Evolutionary conservation across 2,888 invertebrate species (phyloP).

Genomic region (Cryptocephalus moraei): DNA sequence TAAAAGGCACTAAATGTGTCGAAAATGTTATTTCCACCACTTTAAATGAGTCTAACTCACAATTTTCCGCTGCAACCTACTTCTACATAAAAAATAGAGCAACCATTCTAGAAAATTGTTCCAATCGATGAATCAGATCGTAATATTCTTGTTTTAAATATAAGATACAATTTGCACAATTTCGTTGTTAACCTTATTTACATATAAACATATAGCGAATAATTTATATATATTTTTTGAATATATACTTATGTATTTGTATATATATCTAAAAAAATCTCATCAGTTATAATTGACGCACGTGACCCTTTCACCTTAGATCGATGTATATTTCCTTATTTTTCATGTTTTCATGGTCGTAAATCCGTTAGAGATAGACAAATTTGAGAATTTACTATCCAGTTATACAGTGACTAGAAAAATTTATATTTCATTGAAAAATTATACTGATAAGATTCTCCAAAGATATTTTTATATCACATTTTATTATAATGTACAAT

Average conservation of each 20-base stretch:
- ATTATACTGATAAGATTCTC: constrained; percentile 8
- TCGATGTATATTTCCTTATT: no score
- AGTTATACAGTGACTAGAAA: constrained; percentile 13
- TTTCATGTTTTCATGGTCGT: not conserved
- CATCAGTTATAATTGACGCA: constrained; percentile 3
- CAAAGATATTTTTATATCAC: constrained; percentile 13
- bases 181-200: constrained; percentile 18
- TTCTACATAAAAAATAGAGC: no score
- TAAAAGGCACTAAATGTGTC: no score
- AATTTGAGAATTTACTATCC: constrained; percentile 7
- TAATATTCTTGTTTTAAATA: not conserved
- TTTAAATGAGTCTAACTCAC: not conserved
- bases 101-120: not conserved
- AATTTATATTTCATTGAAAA: not conserved
- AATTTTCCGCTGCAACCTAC: not conserved
- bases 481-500: constrained; percentile 15
- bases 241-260: not conserved
- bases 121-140: not conserved
- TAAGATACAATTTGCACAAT: constrained; percentile 1
- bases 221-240: no score
- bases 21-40: not conserved
- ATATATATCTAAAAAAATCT: constrained; percentile 12
- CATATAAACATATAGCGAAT: constrained; percentile 12
- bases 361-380: not conserved
- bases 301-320: no score